Base-by-base conservation (phyloP, 2,113 vertebrate genomes). In the Columbina picui region DNA sequence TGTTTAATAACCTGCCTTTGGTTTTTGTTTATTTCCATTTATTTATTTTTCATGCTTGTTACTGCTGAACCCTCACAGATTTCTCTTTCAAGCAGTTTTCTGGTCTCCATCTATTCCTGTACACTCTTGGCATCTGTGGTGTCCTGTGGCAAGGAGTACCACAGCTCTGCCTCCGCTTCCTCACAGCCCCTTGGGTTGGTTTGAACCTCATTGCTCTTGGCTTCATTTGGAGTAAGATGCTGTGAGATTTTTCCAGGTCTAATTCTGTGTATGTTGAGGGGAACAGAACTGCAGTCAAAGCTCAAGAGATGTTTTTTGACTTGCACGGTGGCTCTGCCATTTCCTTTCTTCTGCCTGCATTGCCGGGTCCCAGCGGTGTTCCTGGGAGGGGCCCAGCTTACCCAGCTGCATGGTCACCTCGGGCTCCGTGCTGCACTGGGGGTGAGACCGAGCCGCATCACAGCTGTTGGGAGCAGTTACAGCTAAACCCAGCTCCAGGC, bases 381-480 rank as follows among this genome's bases (percentile, higher is more conserved):
- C 57, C 75, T 36, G 64, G 65, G 17, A 47, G 21, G n/a, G 38
- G 10, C 41, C 5, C 34, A 52, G 32, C 23, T 64, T 64, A 29
- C 59, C 43, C 29, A 30, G 32, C 70, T 13, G 39, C 69, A 32
- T 0, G 3, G 26, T 14, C 5, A 7, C n/a, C 47, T 21, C 14
- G 5, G n/a, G 55, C 22, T 38, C 23, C n/a, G 8, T 9, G 3
- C 34, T 19, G 12, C 29, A 10, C 52, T 0, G 2, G 20, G 32
- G 17, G 16, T 8, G 22, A 52, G 43, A 17, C 29, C 1, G 5
- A 22, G 39, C 29, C 25, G 68, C 18, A 9, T 2, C n/a, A 10
- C 0, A 0, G n/a, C 36, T 8, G 1, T 6, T 10, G 27, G 57
- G 73, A 79, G 36, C 14, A 9, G 11, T 5, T 39, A 7, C 18